Evolutionary conservation across 2,113 vertebrate species (phyloP).

Genomic region (Tychaedon coryphoeus): DNA sequence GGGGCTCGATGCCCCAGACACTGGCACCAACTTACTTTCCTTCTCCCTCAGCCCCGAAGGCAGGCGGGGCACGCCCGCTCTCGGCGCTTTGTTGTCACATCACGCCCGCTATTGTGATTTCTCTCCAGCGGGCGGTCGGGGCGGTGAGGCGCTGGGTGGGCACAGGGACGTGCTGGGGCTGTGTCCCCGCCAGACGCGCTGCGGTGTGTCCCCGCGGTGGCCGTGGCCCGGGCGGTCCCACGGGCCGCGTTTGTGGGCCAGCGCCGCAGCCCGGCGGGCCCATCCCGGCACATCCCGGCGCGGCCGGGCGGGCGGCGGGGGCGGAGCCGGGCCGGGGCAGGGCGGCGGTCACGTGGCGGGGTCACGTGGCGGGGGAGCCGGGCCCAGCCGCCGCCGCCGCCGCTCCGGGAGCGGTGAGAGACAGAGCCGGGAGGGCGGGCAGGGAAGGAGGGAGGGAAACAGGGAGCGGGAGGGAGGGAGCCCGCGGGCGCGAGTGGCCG

Average conservation of each 20-base stretch:
- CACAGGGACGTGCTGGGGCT: background rate
- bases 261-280: background rate
- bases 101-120: background rate
- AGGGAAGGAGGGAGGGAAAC: background rate
- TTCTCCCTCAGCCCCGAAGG: background rate
- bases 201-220: background rate
- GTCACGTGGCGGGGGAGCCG: constrained; percentile 75
- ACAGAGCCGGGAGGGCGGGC: background rate
- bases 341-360: constrained; percentile 68
- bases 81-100: rapidly evolving
- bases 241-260: rapidly evolving
- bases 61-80: background rate
- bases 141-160: background rate
- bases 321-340: background rate
- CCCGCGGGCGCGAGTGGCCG: background rate
- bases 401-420: background rate
- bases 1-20: background rate
- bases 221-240: background rate
- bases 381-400: constrained; percentile 57
- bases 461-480: background rate
- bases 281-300: background rate
- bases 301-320: background rate
- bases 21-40: background rate
- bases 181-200: background rate
- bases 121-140: background rate